Base-by-base conservation (phyloP, 2,888 invertebrate species). In the Camponotus fellah region DNA sequence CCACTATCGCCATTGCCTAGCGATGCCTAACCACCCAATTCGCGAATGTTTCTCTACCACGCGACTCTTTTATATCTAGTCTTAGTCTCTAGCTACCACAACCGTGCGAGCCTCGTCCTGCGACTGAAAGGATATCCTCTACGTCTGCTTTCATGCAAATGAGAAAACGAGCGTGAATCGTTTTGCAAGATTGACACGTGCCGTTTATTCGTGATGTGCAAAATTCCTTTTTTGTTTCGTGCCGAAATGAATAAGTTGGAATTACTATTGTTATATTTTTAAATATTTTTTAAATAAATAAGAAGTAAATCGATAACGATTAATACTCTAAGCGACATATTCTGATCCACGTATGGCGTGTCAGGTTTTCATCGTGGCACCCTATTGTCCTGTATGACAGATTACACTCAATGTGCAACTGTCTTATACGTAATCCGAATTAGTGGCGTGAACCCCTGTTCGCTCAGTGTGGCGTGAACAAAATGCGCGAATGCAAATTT, bases 1-100 rank as follows among this genome's bases (percentile, higher is more conserved):
- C 94, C 94, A 94, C 94, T 94, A 94, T 93, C 94, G 93, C 93
- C 93, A 93, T 92, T 93, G 90, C 91, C 90, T 90, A 89, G 91
- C 88, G 86, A 91, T 91, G 90, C 88, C 91, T 92, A 92, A 93
- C 93, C 92, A 93, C 93, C 92, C 93, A 92, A 92, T 93, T 92
- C 90, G 91, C 91, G 93, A 94, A 94, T 94, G 94, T 93, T 93
- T 92, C 93, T 92, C 89, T 92, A 90, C 94, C 94, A 94, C 94
- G 94, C 94, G 92, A 94, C 92, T 90, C 90, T 91, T 92, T 93
- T 92, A 92, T 91, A 92, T 89, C 64, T 83, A 77, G 83, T 69
- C 72, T 86, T 83, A 69, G n/a, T n/a, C 84, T 53, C 53, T 81
- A 65, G 71, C 81, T 77, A 75, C 58, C 46, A 43, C 72, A 84